Conservation (phyloP, 2,113 vertebrate genomes). For the Ameiurus melas region DNA sequence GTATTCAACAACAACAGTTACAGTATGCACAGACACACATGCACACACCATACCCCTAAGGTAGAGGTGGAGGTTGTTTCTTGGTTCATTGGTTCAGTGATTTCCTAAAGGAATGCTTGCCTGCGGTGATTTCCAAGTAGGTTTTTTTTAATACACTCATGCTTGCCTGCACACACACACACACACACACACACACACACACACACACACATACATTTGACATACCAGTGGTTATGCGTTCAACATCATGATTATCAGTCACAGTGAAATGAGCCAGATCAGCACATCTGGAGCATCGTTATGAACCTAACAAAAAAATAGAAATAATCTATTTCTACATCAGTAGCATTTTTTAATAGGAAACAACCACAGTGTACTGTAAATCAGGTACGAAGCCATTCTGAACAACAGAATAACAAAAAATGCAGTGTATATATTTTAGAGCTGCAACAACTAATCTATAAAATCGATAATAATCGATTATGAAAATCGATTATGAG, state of each 20-base stretch:
- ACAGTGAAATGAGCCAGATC: conserved; percentile 2
- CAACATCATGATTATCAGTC: conserved; percentile 14
- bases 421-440: not conserved
- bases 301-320: not conserved
- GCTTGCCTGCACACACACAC: not conserved
- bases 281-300: not conserved
- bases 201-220: not conserved
- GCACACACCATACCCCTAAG: not conserved
- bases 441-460: too few relatives aligned
- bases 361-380: not conserved
- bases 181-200: conserved; percentile 5
- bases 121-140: not conserved
- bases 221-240: not conserved
- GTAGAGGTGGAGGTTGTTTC: conserved; percentile 11
- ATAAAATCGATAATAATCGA: too few relatives aligned
- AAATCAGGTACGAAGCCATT: too few relatives aligned
- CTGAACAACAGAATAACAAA: not conserved
- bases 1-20: not conserved
- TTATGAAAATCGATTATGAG: too few relatives aligned
- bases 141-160: not conserved
- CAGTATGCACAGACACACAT: conserved; percentile 5
- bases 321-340: not conserved
- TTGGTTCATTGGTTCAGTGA: conserved; percentile 30
- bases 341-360: not conserved
- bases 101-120: conserved; percentile 31